Evolutionary conservation across 2,888 invertebrate species (phyloP).

Genomic region (Drosophila colorata): DNA sequence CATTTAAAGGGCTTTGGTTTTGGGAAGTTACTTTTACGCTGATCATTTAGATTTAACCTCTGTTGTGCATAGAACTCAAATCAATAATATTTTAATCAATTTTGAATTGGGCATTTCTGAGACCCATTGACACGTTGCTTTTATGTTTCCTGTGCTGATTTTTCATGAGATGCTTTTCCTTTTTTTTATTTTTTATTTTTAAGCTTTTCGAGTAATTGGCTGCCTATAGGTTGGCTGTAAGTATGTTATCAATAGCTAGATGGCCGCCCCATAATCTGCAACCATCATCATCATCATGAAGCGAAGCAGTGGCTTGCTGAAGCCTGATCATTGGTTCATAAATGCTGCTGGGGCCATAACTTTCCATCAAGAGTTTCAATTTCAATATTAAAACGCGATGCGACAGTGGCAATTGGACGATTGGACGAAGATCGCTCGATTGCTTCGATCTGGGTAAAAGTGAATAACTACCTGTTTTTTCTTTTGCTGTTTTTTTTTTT

Average conservation of each 20-base stretch:
- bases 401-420: slow-evolving; percentile 58
- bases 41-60: not conserved
- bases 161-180: slow-evolving; percentile 1
- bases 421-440: slow-evolving; percentile 17
- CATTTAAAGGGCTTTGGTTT: no score
- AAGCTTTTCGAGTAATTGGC: slow-evolving; percentile 42
- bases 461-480: slow-evolving; percentile 58
- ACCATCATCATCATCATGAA: slow-evolving; percentile 62
- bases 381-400: slow-evolving; percentile 63
- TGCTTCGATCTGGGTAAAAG: slow-evolving; percentile 52
- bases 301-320: not conserved
- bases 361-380: slow-evolving; percentile 75
- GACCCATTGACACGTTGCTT: slow-evolving; percentile 34
- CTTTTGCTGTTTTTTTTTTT: not conserved
- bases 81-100: slow-evolving; percentile 5
- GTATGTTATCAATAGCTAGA: slow-evolving; percentile 73
- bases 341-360: slow-evolving; percentile 62
- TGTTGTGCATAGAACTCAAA: not conserved
- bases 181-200: not conserved
- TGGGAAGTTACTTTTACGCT: no score
- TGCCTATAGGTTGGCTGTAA: slow-evolving; percentile 31
- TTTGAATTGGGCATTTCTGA: slow-evolving; percentile 1
- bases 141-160: slow-evolving; percentile 26
- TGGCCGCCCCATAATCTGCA: slow-evolving; percentile 72
- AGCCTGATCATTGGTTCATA: slow-evolving; percentile 35